Evolutionary conservation across 2,113 vertebrate species (phyloP).

Genomic region (Motacilla alba): DNA sequence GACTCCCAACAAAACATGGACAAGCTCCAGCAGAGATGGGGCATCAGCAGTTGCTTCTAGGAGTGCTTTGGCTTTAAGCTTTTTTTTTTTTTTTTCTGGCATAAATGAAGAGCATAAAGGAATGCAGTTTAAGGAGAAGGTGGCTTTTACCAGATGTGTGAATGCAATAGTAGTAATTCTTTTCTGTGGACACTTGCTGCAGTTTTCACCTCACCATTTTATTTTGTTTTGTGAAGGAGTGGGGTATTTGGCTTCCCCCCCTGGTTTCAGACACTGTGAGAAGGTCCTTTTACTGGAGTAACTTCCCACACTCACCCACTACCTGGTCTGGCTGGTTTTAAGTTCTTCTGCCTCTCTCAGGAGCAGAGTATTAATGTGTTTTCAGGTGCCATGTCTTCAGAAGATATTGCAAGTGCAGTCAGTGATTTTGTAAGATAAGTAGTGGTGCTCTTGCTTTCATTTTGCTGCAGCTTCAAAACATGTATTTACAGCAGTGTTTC

Average conservation of each 20-base stretch:
- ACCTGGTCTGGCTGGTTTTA: not conserved
- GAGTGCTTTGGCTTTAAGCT: not conserved
- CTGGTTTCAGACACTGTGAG: not conserved
- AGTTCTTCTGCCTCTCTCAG: not conserved
- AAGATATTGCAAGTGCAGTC: not conserved
- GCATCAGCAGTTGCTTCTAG: not conserved
- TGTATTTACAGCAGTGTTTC: not conserved
- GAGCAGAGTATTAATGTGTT: not conserved
- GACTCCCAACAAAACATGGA: slow-evolving; percentile 4
- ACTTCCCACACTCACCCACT: not conserved
- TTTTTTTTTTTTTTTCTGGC: not conserved
- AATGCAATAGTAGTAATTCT: not conserved
- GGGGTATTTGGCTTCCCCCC: not conserved
- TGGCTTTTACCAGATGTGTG: not conserved
- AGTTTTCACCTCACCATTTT: not conserved
- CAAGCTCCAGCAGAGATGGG: slow-evolving; percentile 28
- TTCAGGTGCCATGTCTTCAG: not conserved
- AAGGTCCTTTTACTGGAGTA: not conserved
- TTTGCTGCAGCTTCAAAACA: not conserved
- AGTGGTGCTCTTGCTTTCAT: not conserved
- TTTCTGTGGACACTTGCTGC: not conserved
- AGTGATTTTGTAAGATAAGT: not conserved
- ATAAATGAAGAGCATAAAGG: not conserved
- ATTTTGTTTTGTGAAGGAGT: not conserved
- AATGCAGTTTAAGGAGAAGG: not conserved